Evolutionary conservation across 2,888 invertebrate species (phyloP), one percentile per base, ranked within the genome.

Genomic region (Synanthedon myopaeformis): DNA sequence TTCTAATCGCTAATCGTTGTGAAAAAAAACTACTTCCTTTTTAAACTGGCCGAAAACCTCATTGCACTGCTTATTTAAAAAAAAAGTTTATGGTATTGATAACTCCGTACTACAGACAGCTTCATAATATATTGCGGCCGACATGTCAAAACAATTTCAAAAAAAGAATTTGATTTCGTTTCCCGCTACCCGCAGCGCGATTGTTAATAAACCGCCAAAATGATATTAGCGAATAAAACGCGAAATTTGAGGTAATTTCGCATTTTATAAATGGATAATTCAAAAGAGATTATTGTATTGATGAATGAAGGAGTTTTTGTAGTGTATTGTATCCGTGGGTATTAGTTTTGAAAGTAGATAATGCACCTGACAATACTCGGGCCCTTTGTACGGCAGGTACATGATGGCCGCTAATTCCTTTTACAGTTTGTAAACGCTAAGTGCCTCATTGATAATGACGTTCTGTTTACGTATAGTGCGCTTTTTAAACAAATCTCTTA

Each of bases 1-100:
- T 83, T 77, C 65, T 70, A 71, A 77, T 71, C 70, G 55, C 56
- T 78, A 80, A 85, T 83, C 82, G 72, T 63, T 81, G 85, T 85
- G 85, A 70, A 85, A 86, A 77, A 78, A 79, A 83, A 79, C 72
- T 66, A 65, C 68, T 82, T 81, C 82, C 81, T 80, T 76, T 74
- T 35, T 70, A 74, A 74, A 79, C 67, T 68, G 71, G 65, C 74
- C 74, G 74, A 74, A 69, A 71, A 62, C 58, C 12, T 49, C 14
- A 45, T 45, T 45, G n/a, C 45, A 45, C 14, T 23, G 53, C 11
- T 8, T 14, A 50, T 19, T n/a, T 66, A 74, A 74, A 74, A 73
- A 75, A 75, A 76, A 70, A 79, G 76, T 79, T 76, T 79, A 69
- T 74, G 79, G 76, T 83, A 83, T 82, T 64, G 61, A 66, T 61